Conservation (phyloP, 2,888 invertebrate genomes). For the Bellardia pandia region DNA sequence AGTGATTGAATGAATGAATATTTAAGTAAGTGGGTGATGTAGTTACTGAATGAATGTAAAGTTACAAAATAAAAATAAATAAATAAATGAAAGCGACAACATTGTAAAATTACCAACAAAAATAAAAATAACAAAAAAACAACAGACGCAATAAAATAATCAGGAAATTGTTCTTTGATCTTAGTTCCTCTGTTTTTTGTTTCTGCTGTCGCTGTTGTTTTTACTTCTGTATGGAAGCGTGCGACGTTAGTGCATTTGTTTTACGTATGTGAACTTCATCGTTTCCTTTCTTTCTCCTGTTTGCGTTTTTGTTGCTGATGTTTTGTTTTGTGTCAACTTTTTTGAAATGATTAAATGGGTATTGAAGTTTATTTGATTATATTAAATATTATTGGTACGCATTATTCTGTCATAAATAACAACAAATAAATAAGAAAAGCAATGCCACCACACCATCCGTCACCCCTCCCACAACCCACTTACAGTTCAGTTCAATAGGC, state of each 20-base stretch:
- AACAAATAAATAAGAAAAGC: constrained; percentile 38
- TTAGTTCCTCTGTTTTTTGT: constrained; percentile 52
- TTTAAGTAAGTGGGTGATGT: constrained; percentile 66
- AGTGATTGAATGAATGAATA: constrained; percentile 64
- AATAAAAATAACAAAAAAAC: constrained; percentile 26
- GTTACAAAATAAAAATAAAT: constrained; percentile 51
- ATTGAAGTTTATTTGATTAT: constrained; percentile 64
- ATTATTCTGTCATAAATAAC: constrained; percentile 48
- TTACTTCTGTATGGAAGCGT: constrained; percentile 14
- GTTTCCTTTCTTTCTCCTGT: background rate
- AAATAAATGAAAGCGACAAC: constrained; percentile 62
- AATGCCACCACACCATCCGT: background rate
- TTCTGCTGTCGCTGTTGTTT: constrained; percentile 26
- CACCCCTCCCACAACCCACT: background rate
- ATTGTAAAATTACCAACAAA: constrained; percentile 62
- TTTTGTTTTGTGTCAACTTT: constrained; percentile 54
- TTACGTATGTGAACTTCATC: background rate
- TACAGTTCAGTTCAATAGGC: background rate
- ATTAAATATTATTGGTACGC: constrained; percentile 61
- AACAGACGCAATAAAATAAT: constrained; percentile 61
- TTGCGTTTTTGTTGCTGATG: constrained; percentile 39
- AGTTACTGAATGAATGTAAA: constrained; percentile 57
- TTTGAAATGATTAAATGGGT: constrained; percentile 58
- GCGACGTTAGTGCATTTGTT: constrained; percentile 39
- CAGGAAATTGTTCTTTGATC: constrained; percentile 69